Conservation (phyloP, 2,113 vertebrate species). For the Malaclemys terrapin region DNA sequence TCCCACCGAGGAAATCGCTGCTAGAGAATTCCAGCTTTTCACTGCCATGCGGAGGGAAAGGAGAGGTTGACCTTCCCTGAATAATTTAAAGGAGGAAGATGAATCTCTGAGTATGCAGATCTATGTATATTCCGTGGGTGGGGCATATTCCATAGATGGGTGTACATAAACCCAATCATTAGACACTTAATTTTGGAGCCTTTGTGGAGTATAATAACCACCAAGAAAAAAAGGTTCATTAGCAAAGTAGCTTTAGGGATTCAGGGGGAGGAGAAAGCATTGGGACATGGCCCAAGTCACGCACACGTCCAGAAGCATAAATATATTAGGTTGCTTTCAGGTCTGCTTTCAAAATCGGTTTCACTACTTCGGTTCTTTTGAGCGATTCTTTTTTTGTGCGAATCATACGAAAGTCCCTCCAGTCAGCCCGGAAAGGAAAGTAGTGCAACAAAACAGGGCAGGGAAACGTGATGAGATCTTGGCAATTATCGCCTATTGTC, state of each 20-base stretch:
- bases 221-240: background rate
- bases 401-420: background rate
- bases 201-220: background rate
- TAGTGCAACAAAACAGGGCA: background rate
- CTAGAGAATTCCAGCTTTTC: background rate
- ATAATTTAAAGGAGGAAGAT: background rate
- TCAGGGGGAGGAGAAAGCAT: background rate
- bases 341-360: background rate
- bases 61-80: too few species aligned
- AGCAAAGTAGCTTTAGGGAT: background rate
- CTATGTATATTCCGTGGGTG: background rate
- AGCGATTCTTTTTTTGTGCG: background rate
- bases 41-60: background rate
- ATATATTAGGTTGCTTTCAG: background rate
- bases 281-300: background rate
- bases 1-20: background rate
- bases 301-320: background rate
- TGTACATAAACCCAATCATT: background rate
- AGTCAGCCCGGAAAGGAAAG: background rate
- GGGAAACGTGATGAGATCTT: background rate
- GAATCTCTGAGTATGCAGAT: background rate
- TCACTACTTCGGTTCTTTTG: background rate
- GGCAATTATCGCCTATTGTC: background rate
- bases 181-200: background rate
- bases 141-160: background rate